A percentile compares a stretch with the other conserved stretches of the same genome.
These are phyloP conservation scores for Torymus tubicola DNA, from an alignment of 2,888 invertebrate species.

Conservation along the genomic window DNA sequence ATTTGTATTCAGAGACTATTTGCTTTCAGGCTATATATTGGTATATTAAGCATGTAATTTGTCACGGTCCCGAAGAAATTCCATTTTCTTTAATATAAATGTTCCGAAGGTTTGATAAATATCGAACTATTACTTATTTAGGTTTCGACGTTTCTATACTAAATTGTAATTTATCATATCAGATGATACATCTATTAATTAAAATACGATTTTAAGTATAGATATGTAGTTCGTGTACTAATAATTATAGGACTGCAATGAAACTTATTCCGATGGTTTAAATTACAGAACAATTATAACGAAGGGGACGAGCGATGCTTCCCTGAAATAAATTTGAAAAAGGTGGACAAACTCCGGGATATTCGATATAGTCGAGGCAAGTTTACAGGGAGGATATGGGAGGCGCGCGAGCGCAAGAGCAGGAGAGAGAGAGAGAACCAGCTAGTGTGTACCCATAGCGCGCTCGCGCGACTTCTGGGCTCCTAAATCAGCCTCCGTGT, in stretches of 20 bases:
- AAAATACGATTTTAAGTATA: too few species aligned
- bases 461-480: constrained; percentile 72
- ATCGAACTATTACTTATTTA: too few species aligned
- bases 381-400: constrained; percentile 61
- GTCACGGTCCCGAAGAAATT: neutral
- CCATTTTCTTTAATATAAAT: neutral
- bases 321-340: neutral
- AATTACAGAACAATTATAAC: too few species aligned
- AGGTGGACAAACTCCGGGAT: constrained; percentile 30
- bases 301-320: too few species aligned
- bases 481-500: constrained; percentile 75
- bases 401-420: constrained; percentile 52
- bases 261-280: too few species aligned
- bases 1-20: constrained; percentile 33
- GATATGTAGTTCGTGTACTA: too few species aligned
- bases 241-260: too few species aligned
- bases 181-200: too few species aligned
- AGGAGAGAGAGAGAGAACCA: too few species aligned
- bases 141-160: too few species aligned
- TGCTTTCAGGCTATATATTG: neutral
- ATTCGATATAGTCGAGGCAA: constrained; percentile 45
- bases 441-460: constrained; percentile 42
- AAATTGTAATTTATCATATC: too few species aligned
- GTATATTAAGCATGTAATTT: constrained; percentile 13
- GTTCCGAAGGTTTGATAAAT: constrained; percentile 14